A percentile compares a stretch with the other conserved stretches of the same genome.
Evolutionary conservation across 2,797 vertebrate species (phyloP).

Genomic region (Lithobates sylvaticus): DNA sequence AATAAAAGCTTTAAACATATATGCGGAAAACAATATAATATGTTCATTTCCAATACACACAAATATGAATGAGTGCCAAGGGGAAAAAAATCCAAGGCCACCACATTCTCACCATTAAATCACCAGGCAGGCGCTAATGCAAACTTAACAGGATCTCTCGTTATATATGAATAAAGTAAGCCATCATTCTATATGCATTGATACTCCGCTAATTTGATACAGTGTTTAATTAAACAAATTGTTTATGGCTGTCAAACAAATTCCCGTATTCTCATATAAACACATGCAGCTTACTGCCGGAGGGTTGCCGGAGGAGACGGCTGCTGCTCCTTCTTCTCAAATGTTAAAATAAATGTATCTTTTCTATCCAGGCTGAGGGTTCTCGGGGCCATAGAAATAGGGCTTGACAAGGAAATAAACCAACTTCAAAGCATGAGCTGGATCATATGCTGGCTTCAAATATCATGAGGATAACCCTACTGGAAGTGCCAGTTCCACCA

Average conservation of each 20-base stretch:
- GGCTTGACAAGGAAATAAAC: too few relatives aligned
- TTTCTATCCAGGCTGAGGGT: neutral
- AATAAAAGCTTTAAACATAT: too few relatives aligned
- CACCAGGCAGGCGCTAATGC: neutral
- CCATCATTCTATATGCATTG: constrained; percentile 18
- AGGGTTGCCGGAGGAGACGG: neutral
- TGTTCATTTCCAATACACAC: too few relatives aligned
- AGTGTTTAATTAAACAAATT: constrained; percentile 38
- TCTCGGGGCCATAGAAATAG: too few relatives aligned
- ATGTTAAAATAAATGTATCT: neutral
- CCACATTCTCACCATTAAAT: neutral
- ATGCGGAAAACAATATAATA: too few relatives aligned
- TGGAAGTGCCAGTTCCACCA: neutral
- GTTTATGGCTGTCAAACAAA: constrained; percentile 7
- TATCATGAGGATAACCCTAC: neutral
- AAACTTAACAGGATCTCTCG: neutral
- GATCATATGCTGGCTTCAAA: neutral
- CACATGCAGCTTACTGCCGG: constrained; percentile 1
- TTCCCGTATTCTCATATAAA: neutral
- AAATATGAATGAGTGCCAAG: too few relatives aligned
- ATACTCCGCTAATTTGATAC: constrained; percentile 1
- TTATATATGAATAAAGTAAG: constrained; percentile 5
- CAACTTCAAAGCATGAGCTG: too few relatives aligned
- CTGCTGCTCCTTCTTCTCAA: neutral
- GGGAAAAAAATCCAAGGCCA: too few relatives aligned